These are phyloP conservation scores for Hippocampus guttulatus DNA, from an alignment of 2,113 vertebrate genomes.

Conservation along the genomic window DNA sequence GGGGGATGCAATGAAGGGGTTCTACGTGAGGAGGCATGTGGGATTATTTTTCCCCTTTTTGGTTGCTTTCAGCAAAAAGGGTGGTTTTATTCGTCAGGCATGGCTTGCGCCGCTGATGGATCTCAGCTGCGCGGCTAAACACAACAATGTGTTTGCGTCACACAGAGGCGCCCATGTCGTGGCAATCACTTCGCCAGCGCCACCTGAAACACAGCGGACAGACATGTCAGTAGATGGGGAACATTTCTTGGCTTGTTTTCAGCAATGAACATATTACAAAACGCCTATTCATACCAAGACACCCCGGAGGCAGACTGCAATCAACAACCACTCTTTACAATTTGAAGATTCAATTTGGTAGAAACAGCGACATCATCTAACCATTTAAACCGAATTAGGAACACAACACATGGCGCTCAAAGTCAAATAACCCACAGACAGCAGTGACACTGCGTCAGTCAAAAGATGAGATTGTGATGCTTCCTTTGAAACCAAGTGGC, in stretches of 20 bases:
- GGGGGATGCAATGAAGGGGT: conserved; percentile 74
- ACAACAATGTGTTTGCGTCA: conserved; percentile 73
- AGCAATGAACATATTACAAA: not conserved
- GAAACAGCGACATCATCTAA: not conserved
- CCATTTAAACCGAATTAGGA: not conserved
- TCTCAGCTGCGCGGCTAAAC: conserved; percentile 77
- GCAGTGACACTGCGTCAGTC: not conserved
- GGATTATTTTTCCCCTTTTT: conserved; percentile 52
- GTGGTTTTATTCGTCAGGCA: conserved; percentile 82
- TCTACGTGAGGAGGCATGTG: conserved; percentile 84
- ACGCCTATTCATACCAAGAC: not conserved
- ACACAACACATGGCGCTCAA: not conserved
- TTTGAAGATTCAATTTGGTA: not conserved
- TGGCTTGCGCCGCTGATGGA: conserved; percentile 74
- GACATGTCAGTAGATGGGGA: conserved; percentile 14
- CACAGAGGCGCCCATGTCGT: conserved; percentile 83
- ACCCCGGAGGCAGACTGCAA: not conserved
- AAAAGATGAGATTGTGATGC: not conserved
- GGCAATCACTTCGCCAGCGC: conserved; percentile 79
- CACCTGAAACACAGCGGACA: conserved; percentile 74
- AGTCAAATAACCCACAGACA: not conserved
- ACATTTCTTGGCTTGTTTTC: conserved; percentile 3
- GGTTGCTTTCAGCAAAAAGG: conserved; percentile 78
- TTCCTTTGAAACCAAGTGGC: not conserved
- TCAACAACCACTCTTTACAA: not conserved